Evolutionary conservation across 2,888 invertebrate species (phyloP), one percentile per base, ranked within the genome.

Genomic region (Conchocele bisecta): DNA sequence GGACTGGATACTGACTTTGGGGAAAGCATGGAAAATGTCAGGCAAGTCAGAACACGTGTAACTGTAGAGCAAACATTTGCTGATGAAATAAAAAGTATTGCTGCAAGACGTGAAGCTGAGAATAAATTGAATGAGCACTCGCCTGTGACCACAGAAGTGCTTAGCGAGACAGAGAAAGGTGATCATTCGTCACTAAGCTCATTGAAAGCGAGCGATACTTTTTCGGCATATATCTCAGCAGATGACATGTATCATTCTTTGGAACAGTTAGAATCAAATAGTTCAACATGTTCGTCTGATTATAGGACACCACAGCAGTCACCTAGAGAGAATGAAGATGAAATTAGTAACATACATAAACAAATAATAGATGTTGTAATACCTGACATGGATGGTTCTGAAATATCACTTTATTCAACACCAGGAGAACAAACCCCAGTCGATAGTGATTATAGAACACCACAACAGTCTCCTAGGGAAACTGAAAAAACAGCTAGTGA

Each of bases 281-380:
- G 70, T 41, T 74, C 73, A 17, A 59, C 71, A 7, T 70, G 71
- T 41, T 79, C 83, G 0, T 82, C 83, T 17, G 71, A 75, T 31
- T 84, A 83, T 63, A 75, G 51, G 68, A 86, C 84, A 15, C 81
- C 81, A 9, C 75, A 72, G 44, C 76, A 79, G 48, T 83, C 80
- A 39, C 81, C 81, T 31, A 63, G 75, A 60, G 28, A 50, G 5
- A 13, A 44, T 13, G 15, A 15, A 13, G 46, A 59, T n/a, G 26
- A 48, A 24, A 15, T 24, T 15, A 11, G n/a, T n/a, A n/a, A n/a
- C n/a, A n/a, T 48, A n/a, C 13, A 67, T 24, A 33, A 51, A 56
- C 65, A 72, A 42, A 56, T 75, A 35, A 57, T 68, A 29, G 66
- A 77, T 53, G 73, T 80, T 28, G 57, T 57, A 46, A 77, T 77